Percentiles rank a stretch among this genome's conserved stretches.
These are phyloP conservation scores for Chaetodon trifascialis DNA, from an alignment of 2,113 vertebrate genomes.

Conservation along the genomic window DNA sequence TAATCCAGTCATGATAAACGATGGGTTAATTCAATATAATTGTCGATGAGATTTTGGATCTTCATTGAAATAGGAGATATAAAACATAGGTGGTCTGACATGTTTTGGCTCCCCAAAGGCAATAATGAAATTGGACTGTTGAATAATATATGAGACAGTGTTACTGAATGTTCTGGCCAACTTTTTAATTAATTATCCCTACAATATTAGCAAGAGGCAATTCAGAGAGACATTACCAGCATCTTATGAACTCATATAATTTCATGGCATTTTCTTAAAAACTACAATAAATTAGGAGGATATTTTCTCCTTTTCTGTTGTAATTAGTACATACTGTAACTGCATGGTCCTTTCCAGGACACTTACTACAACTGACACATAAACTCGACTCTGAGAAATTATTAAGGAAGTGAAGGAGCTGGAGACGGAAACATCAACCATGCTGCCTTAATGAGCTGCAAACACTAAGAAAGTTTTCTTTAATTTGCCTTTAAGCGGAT, in stretches of 20 bases:
- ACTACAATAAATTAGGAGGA: background rate
- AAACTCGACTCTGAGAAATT: slow-evolving; percentile 7
- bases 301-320: background rate
- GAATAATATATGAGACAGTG: background rate
- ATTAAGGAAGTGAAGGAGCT: background rate
- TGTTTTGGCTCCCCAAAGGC: background rate
- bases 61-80: background rate
- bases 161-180: background rate
- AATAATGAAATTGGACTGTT: background rate
- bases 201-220: background rate
- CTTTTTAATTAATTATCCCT: background rate
- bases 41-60: too few relatives aligned
- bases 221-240: background rate
- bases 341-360: background rate
- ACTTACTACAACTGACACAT: background rate
- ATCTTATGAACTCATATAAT: background rate
- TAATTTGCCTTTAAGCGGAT: background rate
- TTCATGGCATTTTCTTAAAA: background rate
- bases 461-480: background rate
- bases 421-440: background rate
- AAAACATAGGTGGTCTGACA: background rate
- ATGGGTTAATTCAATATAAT: too few relatives aligned
- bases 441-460: slow-evolving; percentile 2
- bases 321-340: slow-evolving; percentile 6
- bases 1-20: too few relatives aligned